Evolutionary conservation across 2,888 invertebrate genomes (phyloP).

Genomic region (Camptogramma bilineatum): DNA sequence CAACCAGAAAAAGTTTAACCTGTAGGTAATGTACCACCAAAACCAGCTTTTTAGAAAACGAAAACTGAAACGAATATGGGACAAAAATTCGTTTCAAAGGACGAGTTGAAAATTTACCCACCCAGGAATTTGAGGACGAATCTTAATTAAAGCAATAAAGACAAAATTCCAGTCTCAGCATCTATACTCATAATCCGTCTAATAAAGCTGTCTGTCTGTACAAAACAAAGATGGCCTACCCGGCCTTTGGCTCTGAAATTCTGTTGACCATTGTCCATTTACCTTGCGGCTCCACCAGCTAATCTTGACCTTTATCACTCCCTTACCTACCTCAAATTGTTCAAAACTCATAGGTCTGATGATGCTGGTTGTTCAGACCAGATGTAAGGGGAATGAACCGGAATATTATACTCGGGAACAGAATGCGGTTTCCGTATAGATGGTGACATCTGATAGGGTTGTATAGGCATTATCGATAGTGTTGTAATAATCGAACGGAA

Average conservation of each 20-base stretch:
- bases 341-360: slow-evolving; percentile 48
- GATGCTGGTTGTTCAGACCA: slow-evolving; percentile 62
- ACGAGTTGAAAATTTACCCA: slow-evolving; percentile 6
- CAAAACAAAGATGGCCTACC: slow-evolving; percentile 66
- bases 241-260: slow-evolving; percentile 64
- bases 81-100: slow-evolving; percentile 40
- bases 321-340: slow-evolving; percentile 38
- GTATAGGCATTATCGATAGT: slow-evolving; percentile 48
- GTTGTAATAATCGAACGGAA: slow-evolving; percentile 24
- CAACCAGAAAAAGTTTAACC: too few species aligned
- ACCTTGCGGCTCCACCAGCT: slow-evolving; percentile 56
- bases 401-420: slow-evolving; percentile 71
- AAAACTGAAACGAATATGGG: too few species aligned
- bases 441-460: slow-evolving; percentile 71
- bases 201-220: slow-evolving; percentile 55
- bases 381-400: slow-evolving; percentile 70
- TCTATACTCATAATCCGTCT: slow-evolving; percentile 41
- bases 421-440: slow-evolving; percentile 77
- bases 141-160: slow-evolving; percentile 10
- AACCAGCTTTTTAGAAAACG: too few species aligned
- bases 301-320: slow-evolving; percentile 46
- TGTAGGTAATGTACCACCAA: too few species aligned
- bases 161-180: slow-evolving; percentile 46
- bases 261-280: slow-evolving; percentile 69
- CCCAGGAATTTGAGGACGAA: slow-evolving; percentile 2